Base-by-base conservation (phyloP, 2,888 invertebrate species). In the Xanthia icteritia region DNA sequence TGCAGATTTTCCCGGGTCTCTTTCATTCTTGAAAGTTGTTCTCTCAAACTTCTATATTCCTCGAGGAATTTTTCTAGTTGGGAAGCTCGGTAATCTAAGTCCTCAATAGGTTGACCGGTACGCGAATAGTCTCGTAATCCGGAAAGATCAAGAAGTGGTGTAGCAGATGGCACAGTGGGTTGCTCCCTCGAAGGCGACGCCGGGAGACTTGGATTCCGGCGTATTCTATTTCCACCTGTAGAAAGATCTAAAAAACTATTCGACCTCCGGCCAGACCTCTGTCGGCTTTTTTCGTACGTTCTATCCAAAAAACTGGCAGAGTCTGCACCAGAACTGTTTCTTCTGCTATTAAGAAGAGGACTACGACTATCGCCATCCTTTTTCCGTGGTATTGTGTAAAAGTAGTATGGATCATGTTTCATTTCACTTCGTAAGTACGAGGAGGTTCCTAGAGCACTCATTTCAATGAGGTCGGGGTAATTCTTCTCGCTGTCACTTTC, bases 21-120 rank as follows among this genome's bases (percentile, higher is more conserved):
- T 90, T 98, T 98, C 98, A 98, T 98, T 92, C 97, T 97, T 78
- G 98, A 98, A 83, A 98, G 95, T 92, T 98, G 98, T 91, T 98
- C 98, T 91, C 98, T 98, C 77, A 98, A 96, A 88, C 97, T 97
- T 86, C 98, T 97, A 91, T 98, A 98, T 91, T 98, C 98, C 90
- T 98, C 98, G 65, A 98, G 97, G 92, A 98, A 98, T 76, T 97
- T 97, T 90, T 98, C 98, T 82, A 98, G 94, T 91, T 98, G 98
- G 27, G 98, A 98, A 0, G 98, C 98, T 92, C 98, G 98, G 90
- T 98, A 98, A 91, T 98, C 98, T 92, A 98, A 98, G 66, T 97
- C 97, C 79, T 97, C 97, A 79, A 96, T 92, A 2, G 97, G 95
- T 77, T 94, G 95, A 42, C 94, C 94, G 9, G 94, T 92, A 36